A percentile compares a stretch with the other conserved stretches of the same genome.
Conservation (phyloP, 2,888 invertebrate species). For the Corythucha ciliata region DNA sequence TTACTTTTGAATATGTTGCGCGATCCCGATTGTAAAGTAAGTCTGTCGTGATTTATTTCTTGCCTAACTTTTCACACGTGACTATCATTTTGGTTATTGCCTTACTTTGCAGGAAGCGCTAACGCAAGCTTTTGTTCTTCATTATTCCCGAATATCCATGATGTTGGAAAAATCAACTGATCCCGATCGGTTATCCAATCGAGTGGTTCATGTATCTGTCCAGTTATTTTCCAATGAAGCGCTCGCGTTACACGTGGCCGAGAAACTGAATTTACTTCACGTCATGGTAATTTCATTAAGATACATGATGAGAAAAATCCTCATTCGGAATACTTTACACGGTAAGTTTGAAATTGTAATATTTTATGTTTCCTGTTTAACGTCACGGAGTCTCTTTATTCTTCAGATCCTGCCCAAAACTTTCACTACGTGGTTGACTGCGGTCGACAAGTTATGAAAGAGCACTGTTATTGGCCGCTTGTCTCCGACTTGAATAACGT, state of each 20-base stretch:
- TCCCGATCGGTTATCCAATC: conserved; percentile 85
- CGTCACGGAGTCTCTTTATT: neutral
- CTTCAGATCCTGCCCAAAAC: conserved; percentile 60
- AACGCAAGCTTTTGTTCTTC: conserved; percentile 88
- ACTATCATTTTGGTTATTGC: neutral
- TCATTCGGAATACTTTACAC: conserved; percentile 77
- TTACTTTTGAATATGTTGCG: conserved; percentile 90
- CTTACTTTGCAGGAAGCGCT: conserved; percentile 63
- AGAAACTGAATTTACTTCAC: conserved; percentile 78
- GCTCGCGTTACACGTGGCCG: conserved; percentile 81
- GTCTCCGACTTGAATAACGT: conserved; percentile 96
- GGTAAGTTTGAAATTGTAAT: conserved; percentile 45
- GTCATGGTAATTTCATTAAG: conserved; percentile 86
- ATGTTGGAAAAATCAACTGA: conserved; percentile 77
- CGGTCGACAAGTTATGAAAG: conserved; percentile 84
- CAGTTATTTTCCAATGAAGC: conserved; percentile 90
- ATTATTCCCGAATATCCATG: conserved; percentile 88
- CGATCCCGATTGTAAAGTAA: conserved; percentile 84
- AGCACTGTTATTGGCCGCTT: conserved; percentile 96
- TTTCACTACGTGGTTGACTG: conserved; percentile 90
- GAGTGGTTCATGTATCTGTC: conserved; percentile 95
- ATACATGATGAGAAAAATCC: conserved; percentile 86
- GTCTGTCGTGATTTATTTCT: neutral
- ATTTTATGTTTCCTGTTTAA: neutral
- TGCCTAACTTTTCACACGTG: neutral